Percentiles rank a stretch among this genome's conserved stretches.
Evolutionary conservation across 2,888 invertebrate genomes (phyloP).

Genomic region (Monochamus alternatus): DNA sequence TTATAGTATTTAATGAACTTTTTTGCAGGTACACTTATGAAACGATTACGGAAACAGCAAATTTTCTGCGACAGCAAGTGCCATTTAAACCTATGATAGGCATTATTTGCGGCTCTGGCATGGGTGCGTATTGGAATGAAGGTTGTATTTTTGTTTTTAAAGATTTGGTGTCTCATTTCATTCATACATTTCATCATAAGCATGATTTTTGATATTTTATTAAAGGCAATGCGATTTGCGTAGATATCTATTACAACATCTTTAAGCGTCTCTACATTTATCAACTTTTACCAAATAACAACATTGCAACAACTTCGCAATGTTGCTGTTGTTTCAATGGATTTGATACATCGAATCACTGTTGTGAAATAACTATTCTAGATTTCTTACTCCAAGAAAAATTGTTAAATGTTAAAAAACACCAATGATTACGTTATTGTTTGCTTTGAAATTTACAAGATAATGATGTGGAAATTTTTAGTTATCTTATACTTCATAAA

Average conservation of each 20-base stretch:
- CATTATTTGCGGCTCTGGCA: conserved; percentile 88
- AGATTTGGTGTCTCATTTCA: conserved; percentile 52
- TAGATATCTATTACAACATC: no score
- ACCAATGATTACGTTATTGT: no score
- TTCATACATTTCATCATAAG: conserved; percentile 6
- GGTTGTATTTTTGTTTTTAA: conserved; percentile 66
- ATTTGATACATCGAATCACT: no score
- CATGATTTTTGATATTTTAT: neutral
- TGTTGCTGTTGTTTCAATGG: no score
- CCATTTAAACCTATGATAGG: conserved; percentile 28
- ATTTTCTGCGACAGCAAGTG: conserved; percentile 27
- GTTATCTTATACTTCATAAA: neutral
- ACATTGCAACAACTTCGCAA: no score
- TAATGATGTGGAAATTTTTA: neutral
- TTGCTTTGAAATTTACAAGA: neutral
- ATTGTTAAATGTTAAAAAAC: neutral
- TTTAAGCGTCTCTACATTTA: no score
- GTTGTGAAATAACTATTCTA: no score
- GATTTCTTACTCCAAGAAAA: neutral
- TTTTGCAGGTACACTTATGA: conserved; percentile 37
- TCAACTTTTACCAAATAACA: no score
- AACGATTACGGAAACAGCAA: conserved; percentile 28
- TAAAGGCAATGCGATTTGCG: no score
- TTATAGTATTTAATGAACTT: neutral
- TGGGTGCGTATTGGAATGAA: conserved; percentile 82